Conservation (phyloP, 2,888 invertebrate genomes). For the Apodemia duryi region DNA sequence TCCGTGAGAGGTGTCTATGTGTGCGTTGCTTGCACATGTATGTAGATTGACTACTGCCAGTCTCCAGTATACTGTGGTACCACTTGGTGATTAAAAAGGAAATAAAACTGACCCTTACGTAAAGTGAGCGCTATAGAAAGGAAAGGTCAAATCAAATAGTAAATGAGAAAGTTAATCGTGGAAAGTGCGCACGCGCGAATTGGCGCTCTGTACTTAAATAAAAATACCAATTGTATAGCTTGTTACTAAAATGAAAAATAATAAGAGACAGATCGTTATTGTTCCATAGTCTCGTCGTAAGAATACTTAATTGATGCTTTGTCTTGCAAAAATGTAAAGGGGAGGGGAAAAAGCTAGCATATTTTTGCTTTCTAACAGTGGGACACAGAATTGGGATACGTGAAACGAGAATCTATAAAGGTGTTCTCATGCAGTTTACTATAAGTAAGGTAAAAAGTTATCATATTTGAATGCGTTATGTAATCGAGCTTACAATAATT, state of each 20-base stretch:
- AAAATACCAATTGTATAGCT: conserved; percentile 20
- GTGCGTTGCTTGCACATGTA: too few species aligned
- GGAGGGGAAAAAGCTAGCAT: not conserved
- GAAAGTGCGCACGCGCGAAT: conserved; percentile 69
- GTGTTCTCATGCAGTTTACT: too few species aligned
- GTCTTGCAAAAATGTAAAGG: not conserved
- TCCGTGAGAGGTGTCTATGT: too few species aligned
- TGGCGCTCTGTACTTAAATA: conserved; percentile 45
- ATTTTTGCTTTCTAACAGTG: too few species aligned
- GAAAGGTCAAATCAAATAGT: conserved; percentile 72
- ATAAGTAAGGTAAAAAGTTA: too few species aligned
- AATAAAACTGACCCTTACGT: conserved; percentile 51
- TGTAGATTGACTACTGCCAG: too few species aligned
- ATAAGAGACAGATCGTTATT: conserved; percentile 5
- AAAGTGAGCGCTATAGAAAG: conserved; percentile 60
- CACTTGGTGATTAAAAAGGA: conserved; percentile 16
- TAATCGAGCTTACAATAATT: too few species aligned
- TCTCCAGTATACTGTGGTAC: not conserved
- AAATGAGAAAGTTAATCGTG: conserved; percentile 76
- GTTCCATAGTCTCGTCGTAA: not conserved
- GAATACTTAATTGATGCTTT: not conserved
- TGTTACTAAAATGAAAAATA: conserved; percentile 7
- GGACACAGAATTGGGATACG: too few species aligned
- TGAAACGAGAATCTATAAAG: too few species aligned
- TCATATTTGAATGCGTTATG: too few species aligned